phyloP scores from a whole-genome alignment of 2,888 invertebrate species.

The Oligia fasciuncula region DNA sequence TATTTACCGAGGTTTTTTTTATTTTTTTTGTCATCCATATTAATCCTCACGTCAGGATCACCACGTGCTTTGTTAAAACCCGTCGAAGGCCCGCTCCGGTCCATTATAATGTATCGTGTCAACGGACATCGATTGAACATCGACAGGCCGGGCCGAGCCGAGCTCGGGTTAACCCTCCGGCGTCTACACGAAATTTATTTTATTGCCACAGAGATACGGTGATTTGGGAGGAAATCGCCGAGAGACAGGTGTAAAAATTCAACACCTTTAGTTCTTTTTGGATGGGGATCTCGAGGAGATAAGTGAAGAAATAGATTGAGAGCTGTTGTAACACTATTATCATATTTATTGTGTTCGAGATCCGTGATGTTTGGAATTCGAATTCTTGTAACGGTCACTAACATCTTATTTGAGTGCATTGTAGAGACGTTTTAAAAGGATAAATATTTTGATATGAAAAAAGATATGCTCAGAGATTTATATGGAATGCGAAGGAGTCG shows the following conservation, averaged over 20 bases:
- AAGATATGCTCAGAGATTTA: constrained; percentile 80
- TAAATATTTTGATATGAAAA: constrained; percentile 80
- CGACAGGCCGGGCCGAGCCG: constrained; percentile 82
- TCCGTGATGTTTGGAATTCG: constrained; percentile 77
- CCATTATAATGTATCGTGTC: constrained; percentile 90
- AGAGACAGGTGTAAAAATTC: constrained; percentile 89
- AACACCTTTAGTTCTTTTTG: constrained; percentile 87
- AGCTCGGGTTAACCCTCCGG: constrained; percentile 86
- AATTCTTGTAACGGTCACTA: constrained; percentile 77
- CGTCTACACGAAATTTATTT: constrained; percentile 89
- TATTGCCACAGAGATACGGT: constrained; percentile 89
- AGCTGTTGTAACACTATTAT: constrained; percentile 83
- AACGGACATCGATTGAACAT: constrained; percentile 89
- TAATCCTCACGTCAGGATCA: constrained; percentile 89
- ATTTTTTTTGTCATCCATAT: constrained; percentile 86
- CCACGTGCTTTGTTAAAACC: constrained; percentile 89
- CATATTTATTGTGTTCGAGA: constrained; percentile 84
- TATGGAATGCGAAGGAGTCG: constrained; percentile 79
- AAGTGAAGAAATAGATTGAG: constrained; percentile 87
- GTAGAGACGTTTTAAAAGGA: constrained; percentile 72
- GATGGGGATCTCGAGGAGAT: constrained; percentile 80
- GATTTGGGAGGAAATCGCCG: constrained; percentile 88
- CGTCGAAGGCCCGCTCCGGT: constrained; percentile 84
- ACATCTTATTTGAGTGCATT: constrained; percentile 74
- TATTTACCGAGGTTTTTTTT: constrained; percentile 76